phyloP scores from a whole-genome alignment of 2,888 invertebrate species.

The Pyrrhosoma nymphula region DNA sequence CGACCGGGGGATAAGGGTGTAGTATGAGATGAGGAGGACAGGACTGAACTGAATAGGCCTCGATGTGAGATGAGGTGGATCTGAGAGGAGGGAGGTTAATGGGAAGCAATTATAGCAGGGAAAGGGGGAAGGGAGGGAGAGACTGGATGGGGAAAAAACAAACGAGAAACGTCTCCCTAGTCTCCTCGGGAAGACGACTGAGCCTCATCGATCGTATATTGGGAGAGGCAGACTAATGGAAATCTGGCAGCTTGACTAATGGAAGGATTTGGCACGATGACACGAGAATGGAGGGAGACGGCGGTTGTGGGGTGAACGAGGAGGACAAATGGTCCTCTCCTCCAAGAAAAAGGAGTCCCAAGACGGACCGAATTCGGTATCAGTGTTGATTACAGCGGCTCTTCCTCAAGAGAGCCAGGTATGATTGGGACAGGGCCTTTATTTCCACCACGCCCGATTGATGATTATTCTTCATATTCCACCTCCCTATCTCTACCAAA shows the following conservation, averaged over 20 bases:
- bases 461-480: not conserved
- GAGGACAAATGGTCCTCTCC: conserved; percentile 21
- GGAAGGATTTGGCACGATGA: conserved; percentile 60
- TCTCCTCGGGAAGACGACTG: not conserved
- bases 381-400: not conserved
- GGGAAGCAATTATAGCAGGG: conserved; percentile 47
- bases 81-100: conserved; percentile 29
- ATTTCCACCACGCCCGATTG: not conserved
- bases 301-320: not conserved
- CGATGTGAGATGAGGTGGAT: not conserved
- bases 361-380: not conserved
- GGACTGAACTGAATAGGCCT: not conserved
- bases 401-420: not conserved
- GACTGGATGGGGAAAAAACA: not conserved
- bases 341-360: not conserved
- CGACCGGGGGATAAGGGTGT: not conserved
- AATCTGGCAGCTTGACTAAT: conserved; percentile 40
- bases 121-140: not conserved
- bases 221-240: conserved; percentile 52
- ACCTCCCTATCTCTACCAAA: not conserved
- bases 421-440: not conserved
- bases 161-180: conserved; percentile 22
- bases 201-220: not conserved
- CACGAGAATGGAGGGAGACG: not conserved
- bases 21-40: not conserved